Evolutionary conservation across 2,113 vertebrate species (phyloP).

Genomic region (Canis aureus): DNA sequence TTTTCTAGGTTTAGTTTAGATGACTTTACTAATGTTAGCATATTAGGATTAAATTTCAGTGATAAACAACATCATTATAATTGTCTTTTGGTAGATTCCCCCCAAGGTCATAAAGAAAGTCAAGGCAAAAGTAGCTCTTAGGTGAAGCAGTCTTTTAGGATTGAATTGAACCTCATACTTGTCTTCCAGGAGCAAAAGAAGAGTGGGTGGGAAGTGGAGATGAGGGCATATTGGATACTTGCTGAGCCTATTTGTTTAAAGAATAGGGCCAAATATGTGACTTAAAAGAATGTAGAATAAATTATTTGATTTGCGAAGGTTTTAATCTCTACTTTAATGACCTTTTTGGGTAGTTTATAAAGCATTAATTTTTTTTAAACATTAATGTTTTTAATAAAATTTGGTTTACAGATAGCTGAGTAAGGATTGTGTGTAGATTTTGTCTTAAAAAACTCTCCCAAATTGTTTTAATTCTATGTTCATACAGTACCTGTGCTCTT

Average conservation of each 20-base stretch:
- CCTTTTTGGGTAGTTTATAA: constrained; percentile 25
- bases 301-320: background rate
- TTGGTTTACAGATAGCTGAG: background rate
- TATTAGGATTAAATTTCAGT: constrained; percentile 60
- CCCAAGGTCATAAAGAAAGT: constrained; percentile 78
- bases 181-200: background rate
- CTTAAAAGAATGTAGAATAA: background rate
- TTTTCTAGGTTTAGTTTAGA: constrained; percentile 23
- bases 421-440: constrained; percentile 14
- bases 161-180: constrained; percentile 43
- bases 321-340: constrained; percentile 34
- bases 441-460: background rate
- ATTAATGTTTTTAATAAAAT: constrained; percentile 51
- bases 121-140: constrained; percentile 62
- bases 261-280: constrained; percentile 2
- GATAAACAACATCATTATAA: constrained; percentile 51
- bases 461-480: constrained; percentile 38
- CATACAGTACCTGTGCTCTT: background rate
- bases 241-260: constrained; percentile 33
- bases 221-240: constrained; percentile 16
- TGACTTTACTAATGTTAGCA: constrained; percentile 23
- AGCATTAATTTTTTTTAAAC: background rate
- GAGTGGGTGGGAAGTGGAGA: background rate
- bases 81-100: constrained; percentile 46
- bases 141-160: constrained; percentile 48